These are phyloP conservation scores for Vidua macroura DNA, from an alignment of 2,113 vertebrate species.

Conservation along the genomic window DNA sequence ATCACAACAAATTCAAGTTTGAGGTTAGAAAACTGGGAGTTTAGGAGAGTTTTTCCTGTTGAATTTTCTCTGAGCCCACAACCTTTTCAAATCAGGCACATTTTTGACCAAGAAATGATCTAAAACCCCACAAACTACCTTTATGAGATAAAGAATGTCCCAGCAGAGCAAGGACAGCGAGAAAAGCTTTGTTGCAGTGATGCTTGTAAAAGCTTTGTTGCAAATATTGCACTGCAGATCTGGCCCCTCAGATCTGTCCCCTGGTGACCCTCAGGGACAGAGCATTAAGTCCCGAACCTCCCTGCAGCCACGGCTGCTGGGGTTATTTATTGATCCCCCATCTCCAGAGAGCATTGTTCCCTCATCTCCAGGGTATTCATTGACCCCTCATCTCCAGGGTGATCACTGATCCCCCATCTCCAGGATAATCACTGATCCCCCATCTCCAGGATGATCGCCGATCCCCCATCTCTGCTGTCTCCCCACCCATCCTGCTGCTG, in stretches of 20 bases:
- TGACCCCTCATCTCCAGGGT: no score
- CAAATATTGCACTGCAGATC: background rate
- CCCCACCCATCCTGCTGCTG: background rate
- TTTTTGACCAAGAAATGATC: background rate
- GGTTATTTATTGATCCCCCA: background rate
- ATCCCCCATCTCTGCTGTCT: background rate
- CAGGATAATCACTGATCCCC: no score
- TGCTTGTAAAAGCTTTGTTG: background rate
- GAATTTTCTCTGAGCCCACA: background rate
- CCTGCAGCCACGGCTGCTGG: background rate
- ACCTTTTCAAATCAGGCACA: background rate
- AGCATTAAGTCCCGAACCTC: background rate
- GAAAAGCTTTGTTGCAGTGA: background rate
- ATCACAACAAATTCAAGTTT: background rate
- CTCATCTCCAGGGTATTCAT: background rate
- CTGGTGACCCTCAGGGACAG: background rate
- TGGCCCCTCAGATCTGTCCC: background rate
- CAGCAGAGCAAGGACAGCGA: background rate
- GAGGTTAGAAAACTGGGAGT: background rate
- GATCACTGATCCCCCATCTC: background rate
- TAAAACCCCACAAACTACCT: background rate
- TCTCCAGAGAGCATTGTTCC: background rate
- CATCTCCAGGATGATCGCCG: no score
- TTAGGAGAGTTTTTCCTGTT: background rate
- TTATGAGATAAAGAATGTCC: background rate